Evolutionary conservation across 2,888 invertebrate species (phyloP).

Genomic region (Stomorhina lunata): DNA sequence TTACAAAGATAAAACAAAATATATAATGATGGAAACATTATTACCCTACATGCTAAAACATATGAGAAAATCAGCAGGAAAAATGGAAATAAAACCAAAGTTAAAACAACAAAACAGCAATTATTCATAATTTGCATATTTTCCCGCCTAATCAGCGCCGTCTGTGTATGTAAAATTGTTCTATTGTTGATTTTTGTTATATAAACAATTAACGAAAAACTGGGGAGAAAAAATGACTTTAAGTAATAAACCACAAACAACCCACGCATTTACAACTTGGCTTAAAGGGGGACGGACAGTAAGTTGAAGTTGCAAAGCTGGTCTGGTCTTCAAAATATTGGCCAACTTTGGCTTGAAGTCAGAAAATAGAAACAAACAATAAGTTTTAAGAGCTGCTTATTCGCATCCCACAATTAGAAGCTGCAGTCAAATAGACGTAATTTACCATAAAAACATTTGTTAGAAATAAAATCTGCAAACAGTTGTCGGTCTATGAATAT

Average conservation of each 20-base stretch:
- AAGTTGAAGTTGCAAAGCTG: background rate
- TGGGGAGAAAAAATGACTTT: background rate
- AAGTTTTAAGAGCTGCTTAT: background rate
- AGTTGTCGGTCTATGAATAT: background rate
- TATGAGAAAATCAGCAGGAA: background rate
- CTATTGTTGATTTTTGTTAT: slow-evolving; percentile 39
- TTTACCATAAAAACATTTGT: slow-evolving; percentile 44
- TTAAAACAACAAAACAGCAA: slow-evolving; percentile 19
- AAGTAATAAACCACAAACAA: slow-evolving; percentile 33
- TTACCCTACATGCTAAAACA: too few species aligned
- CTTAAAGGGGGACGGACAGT: background rate
- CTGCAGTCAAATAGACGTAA: slow-evolving; percentile 11
- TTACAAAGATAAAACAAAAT: too few species aligned
- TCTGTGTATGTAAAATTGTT: background rate
- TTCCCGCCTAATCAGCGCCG: slow-evolving; percentile 25
- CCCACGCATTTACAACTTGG: slow-evolving; percentile 36
- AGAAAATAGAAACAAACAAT: slow-evolving; percentile 9
- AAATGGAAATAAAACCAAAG: background rate
- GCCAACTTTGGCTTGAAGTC: slow-evolving; percentile 7
- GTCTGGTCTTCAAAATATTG: slow-evolving; percentile 30
- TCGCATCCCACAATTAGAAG: slow-evolving; percentile 21
- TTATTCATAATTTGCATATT: slow-evolving; percentile 58
- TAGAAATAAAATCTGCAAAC: slow-evolving; percentile 12
- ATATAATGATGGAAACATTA: too few species aligned
- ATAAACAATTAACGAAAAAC: slow-evolving; percentile 23